phyloP scores from a whole-genome alignment of 2,797 vertebrate species.

The Tenualosa ilisha region DNA sequence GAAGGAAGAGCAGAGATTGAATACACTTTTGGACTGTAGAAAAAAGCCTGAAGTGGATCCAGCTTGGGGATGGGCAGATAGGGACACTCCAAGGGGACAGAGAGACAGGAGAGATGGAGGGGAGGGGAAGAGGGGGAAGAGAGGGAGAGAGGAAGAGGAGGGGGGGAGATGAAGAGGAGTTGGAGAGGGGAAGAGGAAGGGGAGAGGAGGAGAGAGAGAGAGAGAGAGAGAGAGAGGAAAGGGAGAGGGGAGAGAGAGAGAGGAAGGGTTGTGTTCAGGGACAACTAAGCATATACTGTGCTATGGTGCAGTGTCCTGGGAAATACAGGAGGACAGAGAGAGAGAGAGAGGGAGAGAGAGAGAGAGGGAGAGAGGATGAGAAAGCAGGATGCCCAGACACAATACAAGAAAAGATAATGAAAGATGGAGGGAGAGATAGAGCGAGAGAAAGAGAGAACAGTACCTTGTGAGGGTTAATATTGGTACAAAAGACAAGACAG shows the following conservation, averaged over 20 bases:
- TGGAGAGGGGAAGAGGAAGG: neutral
- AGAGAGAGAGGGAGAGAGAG: neutral
- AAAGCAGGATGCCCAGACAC: too few relatives aligned
- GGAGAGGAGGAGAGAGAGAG: neutral
- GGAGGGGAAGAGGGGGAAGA: conserved; percentile 16
- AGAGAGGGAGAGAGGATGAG: neutral
- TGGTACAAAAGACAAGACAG: too few relatives aligned
- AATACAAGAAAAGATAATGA: too few relatives aligned
- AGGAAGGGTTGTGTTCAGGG: too few relatives aligned
- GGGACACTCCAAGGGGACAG: neutral
- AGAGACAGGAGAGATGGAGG: conserved; percentile 54
- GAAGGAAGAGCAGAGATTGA: conserved; percentile 19
- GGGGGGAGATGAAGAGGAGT: conserved; percentile 59
- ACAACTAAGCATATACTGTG: neutral
- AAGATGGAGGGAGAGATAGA: too few relatives aligned
- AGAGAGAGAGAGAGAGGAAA: conserved; percentile 40
- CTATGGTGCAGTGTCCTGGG: neutral
- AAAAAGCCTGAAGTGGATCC: too few relatives aligned
- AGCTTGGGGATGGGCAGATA: neutral
- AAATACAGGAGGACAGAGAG: neutral
- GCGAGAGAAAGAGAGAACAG: too few relatives aligned
- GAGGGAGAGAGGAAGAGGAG: conserved; percentile 64
- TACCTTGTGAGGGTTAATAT: too few relatives aligned
- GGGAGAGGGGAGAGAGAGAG: neutral
- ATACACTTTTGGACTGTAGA: too few relatives aligned